Evolutionary conservation across 2,797 vertebrate genomes (phyloP).

Genomic region (Amazona ochrocephala): DNA sequence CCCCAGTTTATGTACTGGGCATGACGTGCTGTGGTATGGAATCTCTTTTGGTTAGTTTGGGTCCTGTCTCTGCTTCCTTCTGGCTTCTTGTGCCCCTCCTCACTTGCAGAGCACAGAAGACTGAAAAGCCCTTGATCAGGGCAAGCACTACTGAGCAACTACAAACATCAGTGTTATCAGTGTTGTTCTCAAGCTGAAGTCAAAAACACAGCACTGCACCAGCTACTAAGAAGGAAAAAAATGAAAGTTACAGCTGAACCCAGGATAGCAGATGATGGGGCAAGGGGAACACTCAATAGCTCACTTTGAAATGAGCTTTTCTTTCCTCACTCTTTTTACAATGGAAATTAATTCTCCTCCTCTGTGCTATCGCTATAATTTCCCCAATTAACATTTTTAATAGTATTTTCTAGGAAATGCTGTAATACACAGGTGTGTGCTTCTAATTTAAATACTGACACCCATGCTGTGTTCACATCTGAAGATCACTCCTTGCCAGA

Average conservation of each 20-base stretch:
- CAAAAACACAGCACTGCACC: background rate
- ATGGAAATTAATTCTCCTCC: slow-evolving; percentile 42
- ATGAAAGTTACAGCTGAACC: background rate
- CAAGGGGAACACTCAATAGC: background rate
- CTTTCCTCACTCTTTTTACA: background rate
- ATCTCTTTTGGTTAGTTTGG: background rate
- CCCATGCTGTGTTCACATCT: slow-evolving; percentile 34
- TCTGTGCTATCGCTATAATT: slow-evolving; percentile 2
- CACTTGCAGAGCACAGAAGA: background rate
- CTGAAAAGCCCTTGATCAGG: background rate
- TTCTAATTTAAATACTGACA: slow-evolving; percentile 54
- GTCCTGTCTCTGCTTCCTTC: background rate
- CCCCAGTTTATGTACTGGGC: background rate
- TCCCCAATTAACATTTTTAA: slow-evolving; percentile 61
- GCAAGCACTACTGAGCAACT: background rate
- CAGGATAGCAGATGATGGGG: background rate
- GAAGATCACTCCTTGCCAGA: background rate
- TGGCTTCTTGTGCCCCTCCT: background rate
- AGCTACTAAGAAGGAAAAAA: background rate
- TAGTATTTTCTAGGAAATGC: slow-evolving; percentile 56
- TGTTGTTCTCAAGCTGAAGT: background rate
- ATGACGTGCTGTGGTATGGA: background rate
- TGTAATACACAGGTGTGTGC: slow-evolving; percentile 31
- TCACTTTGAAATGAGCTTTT: background rate
- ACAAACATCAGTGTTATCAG: background rate